Evolutionary conservation across 1,140 invertebrate genomes (phyloP).

Genomic region (Drosophila cardini): DNA sequence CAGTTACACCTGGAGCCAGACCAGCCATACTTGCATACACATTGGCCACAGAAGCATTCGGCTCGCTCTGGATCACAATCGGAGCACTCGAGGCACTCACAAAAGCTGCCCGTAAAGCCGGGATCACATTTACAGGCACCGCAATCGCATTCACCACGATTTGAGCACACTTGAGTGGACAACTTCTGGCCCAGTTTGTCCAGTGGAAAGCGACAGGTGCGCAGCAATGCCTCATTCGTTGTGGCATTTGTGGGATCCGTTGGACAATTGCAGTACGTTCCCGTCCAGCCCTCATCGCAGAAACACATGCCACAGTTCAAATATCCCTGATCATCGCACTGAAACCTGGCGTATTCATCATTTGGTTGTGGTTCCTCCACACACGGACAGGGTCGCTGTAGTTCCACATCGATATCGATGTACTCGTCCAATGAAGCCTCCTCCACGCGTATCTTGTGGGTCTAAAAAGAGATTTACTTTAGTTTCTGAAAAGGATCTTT

Average conservation of each 20-base stretch:
- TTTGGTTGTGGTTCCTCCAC: constrained; percentile 45
- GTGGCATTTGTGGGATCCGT: constrained; percentile 83
- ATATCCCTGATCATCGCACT: constrained; percentile 84
- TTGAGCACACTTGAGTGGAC: constrained; percentile 54
- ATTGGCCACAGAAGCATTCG: constrained; percentile 90
- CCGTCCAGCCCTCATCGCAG: constrained; percentile 87
- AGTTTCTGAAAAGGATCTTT: background rate
- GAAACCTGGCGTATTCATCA: constrained; percentile 52
- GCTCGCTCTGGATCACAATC: constrained; percentile 86
- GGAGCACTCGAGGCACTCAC: constrained; percentile 85
- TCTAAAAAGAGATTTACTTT: constrained; percentile 17
- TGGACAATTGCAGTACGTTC: constrained; percentile 85
- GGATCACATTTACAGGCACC: constrained; percentile 85
- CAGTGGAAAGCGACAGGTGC: constrained; percentile 80
- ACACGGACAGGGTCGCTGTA: constrained; percentile 78
- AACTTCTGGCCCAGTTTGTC: constrained; percentile 53
- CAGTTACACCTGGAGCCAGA: constrained; percentile 72
- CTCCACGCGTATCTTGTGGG: constrained; percentile 69
- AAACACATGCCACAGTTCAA: constrained; percentile 86
- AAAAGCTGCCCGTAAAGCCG: constrained; percentile 85
- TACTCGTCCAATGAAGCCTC: constrained; percentile 82
- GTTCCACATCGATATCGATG: constrained; percentile 79
- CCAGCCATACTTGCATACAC: constrained; percentile 91
- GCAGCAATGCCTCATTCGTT: constrained; percentile 84
- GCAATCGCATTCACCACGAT: constrained; percentile 86